Percentiles rank a stretch among this genome's conserved stretches.
Evolutionary conservation across 2,888 invertebrate species (phyloP).

Genomic region (Cataglyphis livida): DNA sequence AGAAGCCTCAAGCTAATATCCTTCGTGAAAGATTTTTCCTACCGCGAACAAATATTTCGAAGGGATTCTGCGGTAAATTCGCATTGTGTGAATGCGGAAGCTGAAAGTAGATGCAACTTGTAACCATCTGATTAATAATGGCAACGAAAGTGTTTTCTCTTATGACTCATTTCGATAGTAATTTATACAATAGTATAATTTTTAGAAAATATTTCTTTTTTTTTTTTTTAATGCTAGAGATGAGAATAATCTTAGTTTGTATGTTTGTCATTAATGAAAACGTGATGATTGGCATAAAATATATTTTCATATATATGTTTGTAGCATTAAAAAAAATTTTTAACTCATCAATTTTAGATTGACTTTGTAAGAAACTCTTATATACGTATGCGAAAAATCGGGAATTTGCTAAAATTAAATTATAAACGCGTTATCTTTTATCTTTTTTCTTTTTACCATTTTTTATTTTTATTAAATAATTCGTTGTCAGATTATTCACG

Average conservation of each 20-base stretch:
- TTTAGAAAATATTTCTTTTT: background rate
- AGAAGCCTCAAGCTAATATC: slow-evolving; percentile 32
- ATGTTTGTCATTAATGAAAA: background rate
- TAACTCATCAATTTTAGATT: background rate
- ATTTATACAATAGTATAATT: background rate
- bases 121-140: background rate
- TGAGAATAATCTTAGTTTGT: background rate
- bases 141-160: background rate
- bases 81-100: slow-evolving; percentile 5
- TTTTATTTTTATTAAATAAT: background rate
- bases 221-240: background rate
- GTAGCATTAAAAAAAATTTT: background rate
- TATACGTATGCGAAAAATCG: too few species aligned
- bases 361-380: background rate
- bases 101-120: background rate
- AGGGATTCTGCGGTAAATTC: slow-evolving; percentile 26
- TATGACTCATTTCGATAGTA: background rate
- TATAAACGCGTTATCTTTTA: background rate
- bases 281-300: background rate
- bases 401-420: background rate
- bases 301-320: background rate
- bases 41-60: slow-evolving; percentile 43
- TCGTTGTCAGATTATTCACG: background rate
- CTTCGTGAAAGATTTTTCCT: slow-evolving; percentile 10
- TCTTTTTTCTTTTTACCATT: background rate